These are phyloP conservation scores for Aphelenchoides avenae DNA, from an alignment of 1,140 invertebrate genomes.

Conservation along the genomic window DNA sequence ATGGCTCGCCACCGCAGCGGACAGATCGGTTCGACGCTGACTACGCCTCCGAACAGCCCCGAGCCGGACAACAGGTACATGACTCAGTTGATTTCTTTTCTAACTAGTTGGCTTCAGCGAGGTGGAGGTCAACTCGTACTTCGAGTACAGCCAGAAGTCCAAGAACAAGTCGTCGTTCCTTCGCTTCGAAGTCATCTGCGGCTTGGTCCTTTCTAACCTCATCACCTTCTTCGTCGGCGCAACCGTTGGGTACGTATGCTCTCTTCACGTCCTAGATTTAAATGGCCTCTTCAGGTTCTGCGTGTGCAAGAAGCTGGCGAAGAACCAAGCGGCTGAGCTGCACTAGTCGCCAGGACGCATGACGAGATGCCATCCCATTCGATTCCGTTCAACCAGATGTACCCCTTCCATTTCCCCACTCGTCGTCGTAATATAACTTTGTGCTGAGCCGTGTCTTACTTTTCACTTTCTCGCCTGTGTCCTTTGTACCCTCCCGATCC, in stretches of 20 bases:
- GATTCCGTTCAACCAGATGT: too few relatives aligned
- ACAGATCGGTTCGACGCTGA: conserved; percentile 53
- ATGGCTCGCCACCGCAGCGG: conserved; percentile 25
- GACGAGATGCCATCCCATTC: too few relatives aligned
- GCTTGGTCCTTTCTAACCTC: conserved; percentile 80
- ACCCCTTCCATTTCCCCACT: too few relatives aligned
- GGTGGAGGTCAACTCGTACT: conserved; percentile 50
- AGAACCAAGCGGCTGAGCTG: conserved; percentile 13
- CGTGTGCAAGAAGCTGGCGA: conserved; percentile 38
- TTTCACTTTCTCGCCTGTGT: conserved; percentile 10
- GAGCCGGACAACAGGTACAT: conserved; percentile 42
- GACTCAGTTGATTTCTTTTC: background rate
- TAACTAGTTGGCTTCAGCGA: conserved; percentile 9
- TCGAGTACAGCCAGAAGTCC: conserved; percentile 67
- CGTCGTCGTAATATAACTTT: too few relatives aligned
- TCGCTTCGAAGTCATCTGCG: conserved; percentile 81
- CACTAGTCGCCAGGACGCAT: too few relatives aligned
- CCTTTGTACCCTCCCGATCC: background rate
- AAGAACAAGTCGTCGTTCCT: conserved; percentile 70
- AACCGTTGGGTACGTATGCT: conserved; percentile 75
- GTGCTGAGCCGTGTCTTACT: too few relatives aligned
- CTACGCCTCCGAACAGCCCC: conserved; percentile 56
- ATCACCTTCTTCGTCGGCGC: conserved; percentile 80
- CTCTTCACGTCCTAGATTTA: background rate
- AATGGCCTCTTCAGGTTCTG: conserved; percentile 32